Conservation (phyloP, 2,797 vertebrate genomes). For the Melanotaenia boesemani region DNA sequence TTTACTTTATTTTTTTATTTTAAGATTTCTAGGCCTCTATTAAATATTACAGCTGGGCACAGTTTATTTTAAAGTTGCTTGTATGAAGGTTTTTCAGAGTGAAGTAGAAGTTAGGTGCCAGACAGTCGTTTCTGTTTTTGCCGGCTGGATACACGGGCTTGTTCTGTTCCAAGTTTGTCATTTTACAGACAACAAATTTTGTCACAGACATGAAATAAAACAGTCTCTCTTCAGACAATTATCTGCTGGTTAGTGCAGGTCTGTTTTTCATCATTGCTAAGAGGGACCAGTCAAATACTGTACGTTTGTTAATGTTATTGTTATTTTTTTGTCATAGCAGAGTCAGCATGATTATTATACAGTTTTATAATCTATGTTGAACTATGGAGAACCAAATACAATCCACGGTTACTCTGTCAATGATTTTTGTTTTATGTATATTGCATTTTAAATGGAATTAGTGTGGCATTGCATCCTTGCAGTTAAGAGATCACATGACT, state of each 20-base stretch:
- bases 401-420: background rate
- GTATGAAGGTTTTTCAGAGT: background rate
- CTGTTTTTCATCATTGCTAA: constrained; percentile 37
- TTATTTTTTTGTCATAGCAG: background rate
- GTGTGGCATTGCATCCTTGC: too few relatives aligned
- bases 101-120: background rate
- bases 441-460: too few relatives aligned
- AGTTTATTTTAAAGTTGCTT: background rate
- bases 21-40: background rate
- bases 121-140: constrained; percentile 6
- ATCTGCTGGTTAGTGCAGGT: constrained; percentile 1
- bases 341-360: background rate
- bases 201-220: constrained; percentile 19
- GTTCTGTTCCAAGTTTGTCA: constrained; percentile 13
- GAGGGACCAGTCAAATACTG: background rate
- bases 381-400: background rate
- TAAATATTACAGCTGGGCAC: background rate
- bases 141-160: background rate
- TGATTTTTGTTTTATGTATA: background rate
- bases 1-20: background rate
- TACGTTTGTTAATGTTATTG: background rate
- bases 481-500: too few relatives aligned
- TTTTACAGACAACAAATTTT: constrained; percentile 20
- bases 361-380: background rate
- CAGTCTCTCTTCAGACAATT: constrained; percentile 21